These are phyloP conservation scores for Odocoileus virginianus DNA, from an alignment of 2,113 vertebrate species.

Conservation along the genomic window DNA sequence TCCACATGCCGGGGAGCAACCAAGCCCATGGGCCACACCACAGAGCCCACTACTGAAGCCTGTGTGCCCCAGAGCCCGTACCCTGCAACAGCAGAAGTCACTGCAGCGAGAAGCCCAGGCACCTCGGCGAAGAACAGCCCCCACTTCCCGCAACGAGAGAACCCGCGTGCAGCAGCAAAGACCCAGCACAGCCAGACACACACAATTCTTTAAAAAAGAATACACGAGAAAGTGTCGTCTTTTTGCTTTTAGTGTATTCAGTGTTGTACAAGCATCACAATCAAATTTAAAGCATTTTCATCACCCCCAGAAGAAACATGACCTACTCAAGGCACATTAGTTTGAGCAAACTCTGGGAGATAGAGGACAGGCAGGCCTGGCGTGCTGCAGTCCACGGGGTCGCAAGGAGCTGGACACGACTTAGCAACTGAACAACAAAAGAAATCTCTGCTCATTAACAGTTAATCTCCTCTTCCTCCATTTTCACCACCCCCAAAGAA, in stretches of 20 bases:
- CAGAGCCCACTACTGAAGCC: neutral
- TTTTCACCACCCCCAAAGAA: neutral
- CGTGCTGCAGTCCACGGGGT: neutral
- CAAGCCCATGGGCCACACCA: neutral
- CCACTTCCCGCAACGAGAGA: neutral
- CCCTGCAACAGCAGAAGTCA: neutral
- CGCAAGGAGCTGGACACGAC: neutral
- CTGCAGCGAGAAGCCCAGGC: neutral
- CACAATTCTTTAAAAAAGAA: fast-evolving
- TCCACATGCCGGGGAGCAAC: neutral
- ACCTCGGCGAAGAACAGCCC: neutral
- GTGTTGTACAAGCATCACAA: neutral
- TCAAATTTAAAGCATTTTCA: neutral
- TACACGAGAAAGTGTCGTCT: fast-evolving
- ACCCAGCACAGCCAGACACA: fast-evolving
- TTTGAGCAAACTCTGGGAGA: neutral
- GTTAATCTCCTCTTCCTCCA: neutral
- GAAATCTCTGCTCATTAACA: neutral
- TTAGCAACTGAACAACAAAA: neutral
- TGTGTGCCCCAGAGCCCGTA: fast-evolving
- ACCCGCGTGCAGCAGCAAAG: neutral
- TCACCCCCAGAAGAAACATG: neutral
- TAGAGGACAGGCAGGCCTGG: neutral
- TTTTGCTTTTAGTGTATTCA: neutral
- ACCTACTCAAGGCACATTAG: neutral